phyloP scores from a whole-genome alignment of 2,113 vertebrate species.

The Lamprologus lemairii region DNA sequence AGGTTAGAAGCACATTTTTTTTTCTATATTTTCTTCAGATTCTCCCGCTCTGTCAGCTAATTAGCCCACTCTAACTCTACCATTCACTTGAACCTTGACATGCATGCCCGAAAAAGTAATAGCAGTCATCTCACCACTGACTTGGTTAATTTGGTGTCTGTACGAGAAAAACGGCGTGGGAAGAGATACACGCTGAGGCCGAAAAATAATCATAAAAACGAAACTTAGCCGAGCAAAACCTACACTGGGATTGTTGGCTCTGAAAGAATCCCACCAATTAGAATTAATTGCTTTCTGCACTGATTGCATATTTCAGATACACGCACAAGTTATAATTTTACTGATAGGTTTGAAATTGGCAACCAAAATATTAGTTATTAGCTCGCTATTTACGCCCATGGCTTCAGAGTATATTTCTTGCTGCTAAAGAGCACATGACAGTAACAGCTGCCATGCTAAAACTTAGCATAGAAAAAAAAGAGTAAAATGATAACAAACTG shows the following conservation, averaged over 20 bases:
- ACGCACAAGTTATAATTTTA: background rate
- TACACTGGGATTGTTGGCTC: background rate
- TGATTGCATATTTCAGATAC: background rate
- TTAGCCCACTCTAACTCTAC: background rate
- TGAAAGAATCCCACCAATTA: background rate
- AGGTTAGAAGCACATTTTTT: background rate
- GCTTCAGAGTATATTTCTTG: background rate
- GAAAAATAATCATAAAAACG: background rate
- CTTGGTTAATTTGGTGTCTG: background rate
- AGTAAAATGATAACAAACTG: background rate
- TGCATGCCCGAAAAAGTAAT: background rate
- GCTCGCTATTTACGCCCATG: background rate
- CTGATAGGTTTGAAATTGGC: background rate
- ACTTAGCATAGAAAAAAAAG: background rate
- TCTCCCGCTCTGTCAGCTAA: background rate
- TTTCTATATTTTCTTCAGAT: background rate
- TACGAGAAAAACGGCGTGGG: background rate
- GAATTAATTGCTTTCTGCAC: background rate
- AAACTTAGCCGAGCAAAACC: background rate
- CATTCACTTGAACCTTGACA: background rate
- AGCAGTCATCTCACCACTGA: background rate
- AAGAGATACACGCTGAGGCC: background rate
- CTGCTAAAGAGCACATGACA: background rate
- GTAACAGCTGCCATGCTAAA: background rate
- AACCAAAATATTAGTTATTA: background rate